Evolutionary conservation across 92 coral and sea anemone genomes (phyloP).

Genomic region (Parazoanthus atlanticus): DNA sequence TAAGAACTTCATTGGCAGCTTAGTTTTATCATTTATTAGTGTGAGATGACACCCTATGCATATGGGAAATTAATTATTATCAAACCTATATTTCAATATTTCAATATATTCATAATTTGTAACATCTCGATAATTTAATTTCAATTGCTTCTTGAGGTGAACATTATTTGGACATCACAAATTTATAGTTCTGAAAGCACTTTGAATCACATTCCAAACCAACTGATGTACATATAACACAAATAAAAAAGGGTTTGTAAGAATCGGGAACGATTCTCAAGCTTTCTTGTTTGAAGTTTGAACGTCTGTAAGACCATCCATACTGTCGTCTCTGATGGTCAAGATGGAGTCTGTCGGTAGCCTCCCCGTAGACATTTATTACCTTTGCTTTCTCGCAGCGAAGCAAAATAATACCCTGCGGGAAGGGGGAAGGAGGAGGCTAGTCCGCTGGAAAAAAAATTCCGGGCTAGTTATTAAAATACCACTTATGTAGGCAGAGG

Average conservation of each 20-base stretch:
- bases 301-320: too few relatives aligned
- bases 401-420: too few relatives aligned
- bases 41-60: too few relatives aligned
- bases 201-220: background rate
- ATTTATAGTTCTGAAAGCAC: conserved; percentile 4
- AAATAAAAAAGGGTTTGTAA: conserved; percentile 25
- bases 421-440: too few relatives aligned
- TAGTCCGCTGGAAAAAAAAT: too few relatives aligned
- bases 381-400: too few relatives aligned
- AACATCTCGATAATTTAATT: background rate
- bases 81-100: background rate
- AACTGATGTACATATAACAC: background rate
- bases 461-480: too few relatives aligned
- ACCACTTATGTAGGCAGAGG: too few relatives aligned
- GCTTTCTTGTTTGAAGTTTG: too few relatives aligned
- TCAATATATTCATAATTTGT: background rate
- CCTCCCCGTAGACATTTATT: too few relatives aligned
- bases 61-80: background rate
- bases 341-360: too few relatives aligned
- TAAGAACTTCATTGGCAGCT: background rate
- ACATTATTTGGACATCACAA: conserved; percentile 14
- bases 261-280: background rate
- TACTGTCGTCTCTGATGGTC: too few relatives aligned
- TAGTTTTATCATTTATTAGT: background rate
- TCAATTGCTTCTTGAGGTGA: background rate